Evolutionary conservation across 2,113 vertebrate genomes (phyloP).

Genomic region (Scopus umbretta): DNA sequence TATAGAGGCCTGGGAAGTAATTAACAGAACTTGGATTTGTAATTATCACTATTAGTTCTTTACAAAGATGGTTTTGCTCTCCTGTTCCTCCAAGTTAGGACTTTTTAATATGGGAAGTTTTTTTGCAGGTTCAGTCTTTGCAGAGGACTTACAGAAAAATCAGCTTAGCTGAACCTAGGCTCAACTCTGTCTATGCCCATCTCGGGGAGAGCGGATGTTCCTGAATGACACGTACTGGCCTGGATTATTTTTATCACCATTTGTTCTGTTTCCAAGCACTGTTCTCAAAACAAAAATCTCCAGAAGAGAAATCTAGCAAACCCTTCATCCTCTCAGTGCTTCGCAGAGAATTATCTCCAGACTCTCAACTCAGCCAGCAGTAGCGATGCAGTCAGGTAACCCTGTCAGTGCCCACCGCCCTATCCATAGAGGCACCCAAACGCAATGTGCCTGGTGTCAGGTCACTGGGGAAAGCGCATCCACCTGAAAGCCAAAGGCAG

Average conservation of each 20-base stretch:
- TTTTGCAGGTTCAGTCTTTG: constrained; percentile 14
- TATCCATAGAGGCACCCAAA: not conserved
- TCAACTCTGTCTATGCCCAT: not conserved
- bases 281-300: not conserved
- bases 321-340: not conserved
- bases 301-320: not conserved
- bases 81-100: not conserved
- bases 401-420: not conserved
- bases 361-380: not conserved
- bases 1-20: not conserved
- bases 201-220: not conserved
- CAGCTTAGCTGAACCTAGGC: not conserved
- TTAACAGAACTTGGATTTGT: not conserved
- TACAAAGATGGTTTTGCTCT: not conserved
- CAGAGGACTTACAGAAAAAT: not conserved
- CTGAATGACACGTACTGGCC: not conserved
- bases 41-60: not conserved
- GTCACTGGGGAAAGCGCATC: not conserved
- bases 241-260: not conserved
- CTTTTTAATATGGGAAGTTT: constrained; percentile 19
- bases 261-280: not conserved
- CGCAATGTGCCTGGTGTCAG: not conserved
- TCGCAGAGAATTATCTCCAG: not conserved
- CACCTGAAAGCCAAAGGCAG: not conserved
- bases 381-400: not conserved